A percentile compares a stretch with the other conserved stretches of the same genome.
Conservation (phyloP, 2,113 vertebrate species). For the Eolophus roseicapilla region DNA sequence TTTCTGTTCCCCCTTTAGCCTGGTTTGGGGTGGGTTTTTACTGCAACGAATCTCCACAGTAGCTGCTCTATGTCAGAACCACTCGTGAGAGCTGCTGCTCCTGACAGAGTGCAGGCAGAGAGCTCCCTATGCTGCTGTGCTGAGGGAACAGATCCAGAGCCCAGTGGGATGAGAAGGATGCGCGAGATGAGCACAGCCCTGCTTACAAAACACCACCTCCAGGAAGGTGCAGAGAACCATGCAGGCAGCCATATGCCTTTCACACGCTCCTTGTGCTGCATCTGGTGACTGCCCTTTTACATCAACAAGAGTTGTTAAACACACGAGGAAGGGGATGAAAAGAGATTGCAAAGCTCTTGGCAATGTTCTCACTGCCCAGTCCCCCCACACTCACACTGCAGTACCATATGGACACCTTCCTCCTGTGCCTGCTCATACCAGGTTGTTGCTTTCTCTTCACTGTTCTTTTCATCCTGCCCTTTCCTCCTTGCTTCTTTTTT, state of each 20-base stretch:
- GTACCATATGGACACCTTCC: neutral
- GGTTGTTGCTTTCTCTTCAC: neutral
- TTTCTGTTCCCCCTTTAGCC: neutral
- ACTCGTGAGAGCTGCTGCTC: rapidly evolving
- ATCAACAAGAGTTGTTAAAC: neutral
- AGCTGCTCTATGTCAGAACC: neutral
- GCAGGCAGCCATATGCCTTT: neutral
- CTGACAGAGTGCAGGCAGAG: neutral
- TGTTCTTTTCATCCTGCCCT: neutral
- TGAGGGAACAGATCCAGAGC: neutral
- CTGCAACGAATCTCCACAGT: neutral
- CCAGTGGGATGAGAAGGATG: neutral
- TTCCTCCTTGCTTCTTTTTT: neutral
- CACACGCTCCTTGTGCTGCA: neutral
- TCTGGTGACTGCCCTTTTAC: neutral
- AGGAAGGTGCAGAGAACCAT: neutral
- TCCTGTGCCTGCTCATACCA: neutral
- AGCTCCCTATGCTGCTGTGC: neutral
- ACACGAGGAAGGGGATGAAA: neutral
- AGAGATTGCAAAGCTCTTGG: neutral
- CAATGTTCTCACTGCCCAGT: neutral
- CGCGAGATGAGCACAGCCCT: neutral
- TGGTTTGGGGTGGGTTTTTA: neutral
- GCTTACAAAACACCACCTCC: neutral
- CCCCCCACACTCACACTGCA: neutral